Evolutionary conservation across 2,113 vertebrate genomes (phyloP).

Genomic region (Pachyramphus minor): DNA sequence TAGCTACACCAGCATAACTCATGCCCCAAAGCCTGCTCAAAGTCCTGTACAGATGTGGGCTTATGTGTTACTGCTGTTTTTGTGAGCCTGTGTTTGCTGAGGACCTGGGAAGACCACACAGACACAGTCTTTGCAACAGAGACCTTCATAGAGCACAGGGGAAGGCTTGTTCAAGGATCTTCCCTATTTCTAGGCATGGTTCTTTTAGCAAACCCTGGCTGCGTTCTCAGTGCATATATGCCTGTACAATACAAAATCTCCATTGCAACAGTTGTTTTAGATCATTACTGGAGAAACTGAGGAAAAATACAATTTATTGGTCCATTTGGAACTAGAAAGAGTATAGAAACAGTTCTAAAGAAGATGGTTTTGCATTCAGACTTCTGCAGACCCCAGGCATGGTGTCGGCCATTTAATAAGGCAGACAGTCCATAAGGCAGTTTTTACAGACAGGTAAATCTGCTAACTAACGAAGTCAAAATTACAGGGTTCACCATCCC

Average conservation of each 20-base stretch:
- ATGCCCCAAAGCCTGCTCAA: background rate
- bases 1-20: rapidly evolving
- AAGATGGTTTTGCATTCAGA: background rate
- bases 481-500: background rate
- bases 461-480: background rate
- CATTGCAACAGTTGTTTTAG: background rate
- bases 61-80: background rate
- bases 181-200: background rate
- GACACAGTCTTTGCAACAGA: background rate
- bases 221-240: background rate
- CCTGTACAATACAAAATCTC: background rate
- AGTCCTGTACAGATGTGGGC: background rate
- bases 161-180: background rate
- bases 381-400: background rate
- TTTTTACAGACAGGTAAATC: background rate
- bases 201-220: background rate
- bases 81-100: background rate
- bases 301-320: background rate
- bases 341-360: background rate
- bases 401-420: background rate
- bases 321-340: background rate
- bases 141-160: background rate
- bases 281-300: background rate
- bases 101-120: background rate
- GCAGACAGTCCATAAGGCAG: background rate